These are phyloP conservation scores for Neoarius graeffei DNA, from an alignment of 2,113 vertebrate genomes.

Conservation along the genomic window DNA sequence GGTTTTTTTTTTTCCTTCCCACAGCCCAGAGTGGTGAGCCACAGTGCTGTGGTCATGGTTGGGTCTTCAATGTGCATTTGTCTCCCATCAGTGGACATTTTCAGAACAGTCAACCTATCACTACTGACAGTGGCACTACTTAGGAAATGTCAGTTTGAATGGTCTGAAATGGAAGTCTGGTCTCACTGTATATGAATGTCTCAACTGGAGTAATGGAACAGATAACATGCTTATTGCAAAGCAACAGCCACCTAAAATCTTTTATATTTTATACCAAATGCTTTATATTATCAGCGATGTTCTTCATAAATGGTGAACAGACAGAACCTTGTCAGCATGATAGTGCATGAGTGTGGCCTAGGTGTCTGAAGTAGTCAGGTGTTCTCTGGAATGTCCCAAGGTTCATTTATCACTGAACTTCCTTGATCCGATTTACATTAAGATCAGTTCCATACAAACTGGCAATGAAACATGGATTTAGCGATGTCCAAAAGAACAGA, in stretches of 20 bases:
- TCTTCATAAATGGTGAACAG: slow-evolving; percentile 5
- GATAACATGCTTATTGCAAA: background rate
- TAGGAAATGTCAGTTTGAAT: too few species aligned
- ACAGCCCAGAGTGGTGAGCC: slow-evolving; percentile 34
- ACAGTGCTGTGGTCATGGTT: slow-evolving; percentile 14
- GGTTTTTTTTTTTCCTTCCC: slow-evolving; percentile 7
- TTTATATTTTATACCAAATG: slow-evolving; percentile 7
- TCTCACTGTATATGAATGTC: background rate
- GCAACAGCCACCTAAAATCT: background rate
- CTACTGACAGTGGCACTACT: background rate
- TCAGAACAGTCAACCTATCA: slow-evolving; percentile 24
- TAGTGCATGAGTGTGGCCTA: background rate
- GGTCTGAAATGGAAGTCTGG: background rate
- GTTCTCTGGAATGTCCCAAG: slow-evolving; percentile 6
- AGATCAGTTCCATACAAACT: background rate
- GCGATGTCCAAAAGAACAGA: background rate
- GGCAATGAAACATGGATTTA: background rate
- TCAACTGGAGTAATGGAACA: background rate
- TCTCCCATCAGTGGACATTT: slow-evolving; percentile 43
- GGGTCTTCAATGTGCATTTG: slow-evolving; percentile 37
- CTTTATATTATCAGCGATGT: background rate
- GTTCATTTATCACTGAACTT: background rate
- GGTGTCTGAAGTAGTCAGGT: slow-evolving; percentile 5
- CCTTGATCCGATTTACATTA: background rate
- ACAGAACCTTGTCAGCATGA: slow-evolving; percentile 19